Evolutionary conservation across 1,140 invertebrate species (phyloP).

Genomic region (Pararge aegeria): DNA sequence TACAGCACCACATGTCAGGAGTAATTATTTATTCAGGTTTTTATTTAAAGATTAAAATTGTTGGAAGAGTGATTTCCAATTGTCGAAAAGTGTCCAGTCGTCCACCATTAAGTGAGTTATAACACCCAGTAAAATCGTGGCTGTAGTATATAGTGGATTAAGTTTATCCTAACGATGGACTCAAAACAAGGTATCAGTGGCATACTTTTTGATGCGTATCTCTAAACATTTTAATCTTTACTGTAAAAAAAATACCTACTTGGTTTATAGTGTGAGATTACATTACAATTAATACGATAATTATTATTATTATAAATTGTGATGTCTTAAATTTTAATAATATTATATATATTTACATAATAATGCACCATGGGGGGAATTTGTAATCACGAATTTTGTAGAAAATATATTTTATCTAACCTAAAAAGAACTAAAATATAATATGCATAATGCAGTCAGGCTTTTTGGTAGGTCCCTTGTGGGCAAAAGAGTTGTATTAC

Average conservation of each 20-base stretch:
- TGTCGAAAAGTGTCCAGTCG: too few relatives aligned
- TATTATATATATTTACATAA: constrained; percentile 48
- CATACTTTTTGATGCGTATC: too few relatives aligned
- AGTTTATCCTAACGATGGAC: too few relatives aligned
- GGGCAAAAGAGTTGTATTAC: constrained; percentile 33
- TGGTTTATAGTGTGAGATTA: background rate
- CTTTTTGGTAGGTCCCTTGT: constrained; percentile 67
- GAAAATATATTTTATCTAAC: constrained; percentile 45
- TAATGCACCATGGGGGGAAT: constrained; percentile 57
- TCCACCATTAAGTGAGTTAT: too few relatives aligned
- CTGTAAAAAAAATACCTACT: background rate
- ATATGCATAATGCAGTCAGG: constrained; percentile 60
- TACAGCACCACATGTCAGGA: too few relatives aligned
- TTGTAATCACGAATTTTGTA: constrained; percentile 40
- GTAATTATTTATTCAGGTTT: too few relatives aligned
- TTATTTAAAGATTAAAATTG: too few relatives aligned
- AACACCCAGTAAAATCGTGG: too few relatives aligned
- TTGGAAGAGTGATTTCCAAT: too few relatives aligned
- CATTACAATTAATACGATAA: background rate
- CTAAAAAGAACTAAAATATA: constrained; percentile 39
- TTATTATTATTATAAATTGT: constrained; percentile 26
- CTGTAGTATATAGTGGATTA: too few relatives aligned
- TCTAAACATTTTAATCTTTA: too few relatives aligned
- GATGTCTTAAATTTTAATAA: constrained; percentile 27
- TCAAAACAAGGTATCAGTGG: too few relatives aligned